phyloP scores from a whole-genome alignment of 2,113 vertebrate species.

The Castor canadensis region DNA sequence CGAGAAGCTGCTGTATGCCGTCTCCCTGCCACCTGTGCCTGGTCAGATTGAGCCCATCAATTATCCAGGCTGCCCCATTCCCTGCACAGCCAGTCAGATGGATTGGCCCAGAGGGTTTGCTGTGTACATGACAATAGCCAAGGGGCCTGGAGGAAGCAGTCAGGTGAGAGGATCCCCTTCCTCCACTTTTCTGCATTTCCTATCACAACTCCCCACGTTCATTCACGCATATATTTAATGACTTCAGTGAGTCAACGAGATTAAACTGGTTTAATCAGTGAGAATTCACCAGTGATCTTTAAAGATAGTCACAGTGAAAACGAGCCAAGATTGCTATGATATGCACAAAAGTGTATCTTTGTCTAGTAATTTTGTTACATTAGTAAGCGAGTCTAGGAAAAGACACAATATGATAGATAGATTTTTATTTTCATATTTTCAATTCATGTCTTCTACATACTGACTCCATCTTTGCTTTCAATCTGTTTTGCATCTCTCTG shows the following conservation, averaged over 20 bases:
- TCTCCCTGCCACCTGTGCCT: conserved; percentile 90
- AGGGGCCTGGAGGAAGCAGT: conserved; percentile 84
- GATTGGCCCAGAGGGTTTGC: conserved; percentile 91
- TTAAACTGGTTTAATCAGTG: conserved; percentile 58
- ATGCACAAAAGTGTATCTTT: not conserved
- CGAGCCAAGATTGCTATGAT: not conserved
- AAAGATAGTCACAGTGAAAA: not conserved
- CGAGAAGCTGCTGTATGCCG: conserved; percentile 91
- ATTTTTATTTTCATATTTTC: not conserved
- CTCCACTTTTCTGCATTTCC: not conserved
- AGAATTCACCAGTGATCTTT: conserved; percentile 32
- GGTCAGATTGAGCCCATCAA: conserved; percentile 93
- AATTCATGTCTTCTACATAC: not conserved
- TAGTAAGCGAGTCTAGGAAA: not conserved
- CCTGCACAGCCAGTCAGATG: conserved; percentile 93
- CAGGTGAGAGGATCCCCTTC: conserved; percentile 86
- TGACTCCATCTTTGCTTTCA: not conserved
- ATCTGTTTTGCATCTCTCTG: conserved; percentile 6
- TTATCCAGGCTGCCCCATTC: conserved; percentile 87
- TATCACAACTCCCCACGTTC: not conserved
- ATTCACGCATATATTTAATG: conserved; percentile 18
- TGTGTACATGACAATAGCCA: conserved; percentile 90
- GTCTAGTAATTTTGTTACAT: not conserved
- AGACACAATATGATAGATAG: not conserved
- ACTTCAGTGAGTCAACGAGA: conserved; percentile 27